Conservation (phyloP, 2,797 vertebrate species). For the Enteromius viviparus region DNA sequence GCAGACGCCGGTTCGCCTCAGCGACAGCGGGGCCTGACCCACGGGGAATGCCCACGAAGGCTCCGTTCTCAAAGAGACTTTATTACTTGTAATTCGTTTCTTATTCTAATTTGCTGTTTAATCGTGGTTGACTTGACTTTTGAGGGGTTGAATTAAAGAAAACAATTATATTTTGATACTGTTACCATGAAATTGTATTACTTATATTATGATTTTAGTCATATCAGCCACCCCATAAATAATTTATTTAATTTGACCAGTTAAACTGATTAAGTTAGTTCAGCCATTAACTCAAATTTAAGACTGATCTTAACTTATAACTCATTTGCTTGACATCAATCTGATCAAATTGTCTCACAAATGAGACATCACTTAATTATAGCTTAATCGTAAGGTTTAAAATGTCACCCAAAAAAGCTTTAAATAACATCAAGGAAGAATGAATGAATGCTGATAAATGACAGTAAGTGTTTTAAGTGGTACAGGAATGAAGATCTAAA, state of each 20-base stretch:
- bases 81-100: too few species aligned
- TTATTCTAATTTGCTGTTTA: too few species aligned
- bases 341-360: neutral
- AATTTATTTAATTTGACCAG: neutral
- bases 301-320: neutral
- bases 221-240: neutral
- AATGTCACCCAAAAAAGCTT: neutral
- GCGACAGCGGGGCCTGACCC: too few species aligned
- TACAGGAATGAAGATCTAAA: neutral
- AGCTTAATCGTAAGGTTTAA: neutral
- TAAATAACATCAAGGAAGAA: neutral
- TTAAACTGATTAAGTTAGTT: neutral
- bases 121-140: too few species aligned
- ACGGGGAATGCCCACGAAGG: too few species aligned
- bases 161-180: too few species aligned
- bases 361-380: neutral
- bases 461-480: conserved; percentile 1
- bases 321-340: neutral
- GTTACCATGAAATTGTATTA: too few species aligned
- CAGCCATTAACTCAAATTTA: neutral
- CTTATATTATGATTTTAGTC: too few species aligned
- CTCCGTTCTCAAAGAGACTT: too few species aligned
- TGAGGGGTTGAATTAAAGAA: too few species aligned
- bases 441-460: neutral
- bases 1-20: too few species aligned